Percentiles rank a stretch among this genome's conserved stretches.
These are phyloP conservation scores for Ennomos fuscantarius DNA, from an alignment of 2,888 invertebrate genomes.

Conservation along the genomic window DNA sequence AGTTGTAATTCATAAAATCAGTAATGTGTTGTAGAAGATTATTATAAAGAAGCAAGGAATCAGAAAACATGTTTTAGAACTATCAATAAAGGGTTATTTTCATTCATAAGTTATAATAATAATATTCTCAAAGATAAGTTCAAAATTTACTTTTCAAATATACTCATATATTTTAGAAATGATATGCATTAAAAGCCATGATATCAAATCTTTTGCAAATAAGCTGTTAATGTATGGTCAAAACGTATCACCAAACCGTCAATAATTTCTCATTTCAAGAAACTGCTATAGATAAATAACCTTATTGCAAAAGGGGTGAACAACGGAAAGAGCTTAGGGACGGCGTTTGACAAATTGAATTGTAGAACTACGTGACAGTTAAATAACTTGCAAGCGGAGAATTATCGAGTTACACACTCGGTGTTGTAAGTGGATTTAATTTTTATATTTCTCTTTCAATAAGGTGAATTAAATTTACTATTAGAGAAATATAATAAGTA, in stretches of 20 bases:
- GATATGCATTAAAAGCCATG: neutral
- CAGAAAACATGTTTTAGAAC: too few relatives aligned
- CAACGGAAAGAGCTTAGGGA: conserved; percentile 46
- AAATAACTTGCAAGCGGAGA: conserved; percentile 56
- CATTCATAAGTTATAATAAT: too few relatives aligned
- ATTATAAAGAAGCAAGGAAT: neutral
- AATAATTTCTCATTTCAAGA: conserved; percentile 55
- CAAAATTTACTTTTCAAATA: neutral
- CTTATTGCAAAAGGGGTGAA: conserved; percentile 61
- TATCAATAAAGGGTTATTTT: too few relatives aligned
- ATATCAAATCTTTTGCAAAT: conserved; percentile 1
- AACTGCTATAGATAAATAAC: conserved; percentile 38
- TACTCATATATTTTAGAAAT: too few relatives aligned
- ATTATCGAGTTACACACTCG: conserved; percentile 46
- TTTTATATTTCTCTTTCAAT: neutral
- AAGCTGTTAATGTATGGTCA: conserved; percentile 1
- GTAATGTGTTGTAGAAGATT: conserved; percentile 48
- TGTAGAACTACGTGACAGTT: conserved; percentile 56
- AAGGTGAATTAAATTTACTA: too few relatives aligned
- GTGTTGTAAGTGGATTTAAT: conserved; percentile 26
- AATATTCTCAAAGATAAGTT: conserved; percentile 8
- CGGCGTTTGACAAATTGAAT: conserved; percentile 58
- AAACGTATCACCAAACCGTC: conserved; percentile 41
- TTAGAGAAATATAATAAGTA: too few relatives aligned
- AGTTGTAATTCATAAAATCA: conserved; percentile 61